Conservation (phyloP, 1,140 invertebrate species). For the Phocides pigmalion region DNA sequence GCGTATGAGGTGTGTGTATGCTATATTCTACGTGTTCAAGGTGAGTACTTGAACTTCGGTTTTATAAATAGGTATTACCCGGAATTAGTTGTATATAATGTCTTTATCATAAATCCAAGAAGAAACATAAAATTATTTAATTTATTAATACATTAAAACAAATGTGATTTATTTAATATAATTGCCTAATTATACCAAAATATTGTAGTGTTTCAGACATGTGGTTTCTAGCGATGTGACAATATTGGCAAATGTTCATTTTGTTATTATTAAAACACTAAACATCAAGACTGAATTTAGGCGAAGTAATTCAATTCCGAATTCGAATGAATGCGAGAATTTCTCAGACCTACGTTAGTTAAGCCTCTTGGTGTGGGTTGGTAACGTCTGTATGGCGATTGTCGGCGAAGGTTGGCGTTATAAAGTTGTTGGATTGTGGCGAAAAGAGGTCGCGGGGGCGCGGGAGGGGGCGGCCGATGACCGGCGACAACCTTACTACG, state of each 20-base stretch:
- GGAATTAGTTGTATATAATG: too few relatives aligned
- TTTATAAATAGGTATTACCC: too few relatives aligned
- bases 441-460: slow-evolving; percentile 71
- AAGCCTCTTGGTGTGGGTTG: slow-evolving; percentile 45
- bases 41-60: too few relatives aligned
- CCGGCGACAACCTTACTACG: slow-evolving; percentile 73
- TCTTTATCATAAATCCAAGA: too few relatives aligned
- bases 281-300: neutral
- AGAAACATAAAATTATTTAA: too few relatives aligned
- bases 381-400: slow-evolving; percentile 40
- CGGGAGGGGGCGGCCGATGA: slow-evolving; percentile 68
- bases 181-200: too few relatives aligned
- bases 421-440: slow-evolving; percentile 59
- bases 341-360: slow-evolving; percentile 41
- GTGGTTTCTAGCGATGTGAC: too few relatives aligned
- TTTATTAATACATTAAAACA: too few relatives aligned
- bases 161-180: too few relatives aligned
- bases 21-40: too few relatives aligned
- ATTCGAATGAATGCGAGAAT: slow-evolving; percentile 38
- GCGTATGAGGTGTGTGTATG: too few relatives aligned
- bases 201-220: too few relatives aligned
- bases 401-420: slow-evolving; percentile 42
- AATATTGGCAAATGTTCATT: neutral
- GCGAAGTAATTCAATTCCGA: slow-evolving; percentile 6
- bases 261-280: neutral